Base-by-base conservation (phyloP, 1,140 invertebrate species). In the Oncopodura yosiiana region DNA sequence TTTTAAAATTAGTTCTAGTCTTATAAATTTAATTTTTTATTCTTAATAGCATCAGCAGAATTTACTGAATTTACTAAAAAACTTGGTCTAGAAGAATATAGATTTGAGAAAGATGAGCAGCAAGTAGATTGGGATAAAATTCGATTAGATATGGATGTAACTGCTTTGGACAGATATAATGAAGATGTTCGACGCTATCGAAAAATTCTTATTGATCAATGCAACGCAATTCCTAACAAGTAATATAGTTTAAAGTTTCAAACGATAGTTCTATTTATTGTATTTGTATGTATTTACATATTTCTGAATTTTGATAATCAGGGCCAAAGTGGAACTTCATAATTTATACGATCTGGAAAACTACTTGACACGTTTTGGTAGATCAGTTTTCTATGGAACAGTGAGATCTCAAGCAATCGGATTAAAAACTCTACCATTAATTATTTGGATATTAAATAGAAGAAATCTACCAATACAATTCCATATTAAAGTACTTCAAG, bases 161-260 rank as follows among this genome's bases (percentile, higher is more conserved):
- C 60, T 0, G 60, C 60, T 3, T 41, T 61, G 26, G 60, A 61
- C 21, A 19, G 55, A 16, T 61, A 61, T 42, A 61, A 58, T 26
- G 60, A 61, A 16, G 60, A 61, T 36, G 27, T 61, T n/a, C 45
- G 60, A 27, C 26, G 38, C 9, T 53, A 45, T 19, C 9, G 60
- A 18, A 37, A 38, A 29, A n/a, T 55, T 32, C 18, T 54, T 0
- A 46, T 61, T 32, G 50, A 57, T 11, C 55, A 57, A 39, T 54
- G 55, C 30, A 26, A 48, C n/a, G 12, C n/a, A 9, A 24, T 61
- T 24, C 60, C 55, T 29, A 11, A 9, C 1, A 29, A 39, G 45
- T 43, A 55, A 29, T 37, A 14, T 23, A 27, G 14, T 48, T 38
- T 19, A 46, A 29, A 48, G 18, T 38, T 2, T n/a, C n/a, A 9